Conservation (phyloP, 2,888 invertebrate species). For the Leucania comma region DNA sequence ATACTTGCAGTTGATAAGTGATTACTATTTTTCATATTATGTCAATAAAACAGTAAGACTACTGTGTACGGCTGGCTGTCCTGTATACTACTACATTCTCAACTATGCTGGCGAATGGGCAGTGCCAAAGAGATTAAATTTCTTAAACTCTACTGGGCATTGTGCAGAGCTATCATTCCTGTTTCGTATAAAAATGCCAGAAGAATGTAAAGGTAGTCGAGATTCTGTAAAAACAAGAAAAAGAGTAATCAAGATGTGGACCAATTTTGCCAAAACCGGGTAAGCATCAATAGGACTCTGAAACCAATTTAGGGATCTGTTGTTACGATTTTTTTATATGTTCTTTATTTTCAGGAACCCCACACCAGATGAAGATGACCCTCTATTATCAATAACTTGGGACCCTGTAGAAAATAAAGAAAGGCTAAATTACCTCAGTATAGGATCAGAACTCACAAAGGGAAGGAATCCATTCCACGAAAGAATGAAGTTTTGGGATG, state of each 20-base stretch:
- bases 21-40: constrained; percentile 84
- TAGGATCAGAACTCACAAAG: constrained; percentile 84
- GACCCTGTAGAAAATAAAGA: constrained; percentile 81
- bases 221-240: constrained; percentile 80
- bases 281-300: constrained; percentile 60
- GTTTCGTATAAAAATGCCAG: constrained; percentile 75
- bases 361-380: constrained; percentile 82
- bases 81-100: constrained; percentile 83
- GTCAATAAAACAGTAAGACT: constrained; percentile 81
- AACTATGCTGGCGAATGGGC: constrained; percentile 82
- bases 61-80: constrained; percentile 75
- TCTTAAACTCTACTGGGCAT: constrained; percentile 80
- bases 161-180: constrained; percentile 82
- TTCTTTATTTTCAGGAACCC: constrained; percentile 79
- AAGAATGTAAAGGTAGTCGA: constrained; percentile 78
- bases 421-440: constrained; percentile 84
- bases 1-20: constrained; percentile 83
- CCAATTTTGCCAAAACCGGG: constrained; percentile 89
- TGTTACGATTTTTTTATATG: too few relatives aligned
- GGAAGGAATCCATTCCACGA: constrained; percentile 84
- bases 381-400: constrained; percentile 82
- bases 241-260: constrained; percentile 86
- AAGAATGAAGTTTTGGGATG: constrained; percentile 86
- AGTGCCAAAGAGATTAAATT: constrained; percentile 73
- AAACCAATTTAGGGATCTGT: too few relatives aligned